Evolutionary conservation across 2,113 vertebrate species (phyloP).

Genomic region (Myiozetetes cayanensis): DNA sequence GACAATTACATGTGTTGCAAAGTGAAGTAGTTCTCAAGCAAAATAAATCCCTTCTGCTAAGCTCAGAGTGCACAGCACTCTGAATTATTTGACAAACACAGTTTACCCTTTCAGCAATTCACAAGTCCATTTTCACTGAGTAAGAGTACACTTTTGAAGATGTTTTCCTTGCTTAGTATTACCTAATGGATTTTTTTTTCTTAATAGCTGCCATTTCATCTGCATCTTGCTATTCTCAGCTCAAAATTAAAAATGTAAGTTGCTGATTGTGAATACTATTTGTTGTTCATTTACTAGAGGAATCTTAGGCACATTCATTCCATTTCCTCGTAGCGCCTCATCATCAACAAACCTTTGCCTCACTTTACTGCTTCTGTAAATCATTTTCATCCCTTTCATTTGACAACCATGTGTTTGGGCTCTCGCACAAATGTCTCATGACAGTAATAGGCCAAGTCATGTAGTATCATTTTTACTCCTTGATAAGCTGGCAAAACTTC

Average conservation of each 20-base stretch:
- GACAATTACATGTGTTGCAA: not conserved
- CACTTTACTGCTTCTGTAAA: not conserved
- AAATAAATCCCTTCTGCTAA: not conserved
- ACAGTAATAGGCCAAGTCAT: not conserved
- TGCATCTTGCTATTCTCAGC: not conserved
- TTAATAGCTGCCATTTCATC: not conserved
- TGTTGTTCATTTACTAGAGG: not conserved
- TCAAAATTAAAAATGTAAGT: not conserved
- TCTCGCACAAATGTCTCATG: not conserved
- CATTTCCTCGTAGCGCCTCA: conserved; percentile 5
- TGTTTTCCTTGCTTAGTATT: not conserved
- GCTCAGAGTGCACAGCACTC: not conserved
- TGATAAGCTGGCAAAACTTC: not conserved
- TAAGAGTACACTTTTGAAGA: not conserved
- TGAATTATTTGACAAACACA: not conserved
- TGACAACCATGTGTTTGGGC: not conserved
- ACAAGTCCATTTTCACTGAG: not conserved
- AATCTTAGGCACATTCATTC: not conserved
- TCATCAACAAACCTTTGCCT: conserved; percentile 33
- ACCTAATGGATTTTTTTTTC: not conserved
- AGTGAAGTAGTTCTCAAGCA: not conserved
- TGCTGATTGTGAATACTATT: not conserved
- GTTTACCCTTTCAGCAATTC: not conserved
- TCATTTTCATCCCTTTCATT: not conserved
- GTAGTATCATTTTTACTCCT: not conserved